These are phyloP conservation scores for Cancer borealis DNA, from an alignment of 2,888 invertebrate species.

Conservation along the genomic window DNA sequence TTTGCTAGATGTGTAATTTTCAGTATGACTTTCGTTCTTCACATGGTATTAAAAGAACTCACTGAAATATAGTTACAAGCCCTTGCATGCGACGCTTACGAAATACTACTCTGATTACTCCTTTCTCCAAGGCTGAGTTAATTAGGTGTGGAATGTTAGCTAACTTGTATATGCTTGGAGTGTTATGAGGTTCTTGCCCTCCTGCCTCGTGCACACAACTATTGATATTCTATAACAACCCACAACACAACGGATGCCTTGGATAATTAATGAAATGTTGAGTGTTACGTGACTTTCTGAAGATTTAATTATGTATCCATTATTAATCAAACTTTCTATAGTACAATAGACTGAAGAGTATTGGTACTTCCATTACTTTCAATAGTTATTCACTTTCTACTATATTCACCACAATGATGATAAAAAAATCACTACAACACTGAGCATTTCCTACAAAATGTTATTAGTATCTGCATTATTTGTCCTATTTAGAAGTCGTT, in stretches of 20 bases:
- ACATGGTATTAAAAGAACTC: too few relatives aligned
- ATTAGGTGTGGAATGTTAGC: background rate
- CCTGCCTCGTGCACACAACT: background rate
- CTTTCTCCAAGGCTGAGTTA: background rate
- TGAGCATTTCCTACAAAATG: background rate
- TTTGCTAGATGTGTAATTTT: too few relatives aligned
- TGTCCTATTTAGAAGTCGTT: background rate
- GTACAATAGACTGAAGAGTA: background rate
- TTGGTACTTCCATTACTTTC: background rate
- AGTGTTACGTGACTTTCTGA: background rate
- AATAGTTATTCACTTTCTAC: background rate
- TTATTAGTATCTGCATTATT: background rate
- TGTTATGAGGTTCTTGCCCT: background rate
- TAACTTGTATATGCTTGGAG: background rate
- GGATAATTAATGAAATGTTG: constrained; percentile 9
- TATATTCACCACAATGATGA: background rate
- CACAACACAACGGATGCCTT: background rate
- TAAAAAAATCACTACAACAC: background rate
- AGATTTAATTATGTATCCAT: background rate
- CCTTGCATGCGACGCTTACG: too few relatives aligned
- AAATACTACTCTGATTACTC: too few relatives aligned
- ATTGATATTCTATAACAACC: background rate
- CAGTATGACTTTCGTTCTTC: too few relatives aligned
- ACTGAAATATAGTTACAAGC: too few relatives aligned
- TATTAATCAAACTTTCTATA: background rate